phyloP scores from a whole-genome alignment of 2,888 invertebrate species.

The Netelia fuscicornis region DNA sequence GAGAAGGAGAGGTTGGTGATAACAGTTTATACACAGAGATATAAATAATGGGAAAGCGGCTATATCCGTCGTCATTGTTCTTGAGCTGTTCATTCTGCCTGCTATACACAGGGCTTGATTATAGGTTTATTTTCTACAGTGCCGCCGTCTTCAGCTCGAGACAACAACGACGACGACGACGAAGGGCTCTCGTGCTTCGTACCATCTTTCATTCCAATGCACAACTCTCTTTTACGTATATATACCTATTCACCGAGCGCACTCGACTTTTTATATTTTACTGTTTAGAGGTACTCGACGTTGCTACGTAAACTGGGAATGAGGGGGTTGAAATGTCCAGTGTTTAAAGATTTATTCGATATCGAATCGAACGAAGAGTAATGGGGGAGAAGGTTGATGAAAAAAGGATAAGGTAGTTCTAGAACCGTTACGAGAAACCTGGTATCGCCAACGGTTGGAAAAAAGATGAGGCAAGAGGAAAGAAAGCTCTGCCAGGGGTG shows the following conservation, averaged over 20 bases:
- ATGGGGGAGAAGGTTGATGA: background rate
- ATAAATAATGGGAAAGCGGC: constrained; percentile 51
- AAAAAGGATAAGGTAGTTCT: constrained; percentile 12
- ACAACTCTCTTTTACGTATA: background rate
- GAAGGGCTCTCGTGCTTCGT: background rate
- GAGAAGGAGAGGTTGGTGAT: constrained; percentile 16
- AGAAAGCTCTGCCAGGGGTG: constrained; percentile 27
- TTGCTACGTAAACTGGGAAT: background rate
- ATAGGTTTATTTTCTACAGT: constrained; percentile 12
- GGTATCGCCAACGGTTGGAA: constrained; percentile 13
- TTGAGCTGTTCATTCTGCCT: background rate
- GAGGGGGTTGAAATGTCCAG: constrained; percentile 25
- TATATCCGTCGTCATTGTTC: constrained; percentile 7
- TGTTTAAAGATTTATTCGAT: constrained; percentile 49
- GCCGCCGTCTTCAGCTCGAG: background rate
- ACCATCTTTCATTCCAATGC: constrained; percentile 11
- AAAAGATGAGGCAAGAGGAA: background rate
- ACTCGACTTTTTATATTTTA: constrained; percentile 22
- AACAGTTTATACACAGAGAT: constrained; percentile 54
- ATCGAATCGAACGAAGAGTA: constrained; percentile 29
- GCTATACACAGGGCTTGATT: background rate
- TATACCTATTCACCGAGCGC: background rate
- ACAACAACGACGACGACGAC: background rate
- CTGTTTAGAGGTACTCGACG: background rate
- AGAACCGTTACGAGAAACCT: constrained; percentile 41